A percentile compares a stretch with the other conserved stretches of the same genome.
Evolutionary conservation across 2,888 invertebrate genomes (phyloP).

Genomic region (Phengaris arion): DNA sequence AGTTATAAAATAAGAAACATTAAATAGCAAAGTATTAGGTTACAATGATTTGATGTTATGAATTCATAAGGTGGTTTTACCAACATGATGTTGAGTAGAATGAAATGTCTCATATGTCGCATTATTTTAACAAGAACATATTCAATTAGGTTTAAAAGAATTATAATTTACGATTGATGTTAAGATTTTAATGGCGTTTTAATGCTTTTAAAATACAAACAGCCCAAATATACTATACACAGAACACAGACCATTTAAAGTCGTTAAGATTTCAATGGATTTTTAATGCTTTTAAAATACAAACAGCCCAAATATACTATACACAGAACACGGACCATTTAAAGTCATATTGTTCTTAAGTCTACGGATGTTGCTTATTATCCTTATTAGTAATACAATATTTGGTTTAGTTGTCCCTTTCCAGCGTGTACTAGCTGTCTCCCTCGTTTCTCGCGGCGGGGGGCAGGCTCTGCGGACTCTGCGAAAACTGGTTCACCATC

Average conservation of each 20-base stretch:
- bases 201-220: neutral
- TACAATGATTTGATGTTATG: neutral
- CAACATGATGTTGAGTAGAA: neutral
- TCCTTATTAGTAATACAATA: conserved; percentile 32
- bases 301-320: neutral
- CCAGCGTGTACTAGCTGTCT: conserved; percentile 64
- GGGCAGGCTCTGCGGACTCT: conserved; percentile 64
- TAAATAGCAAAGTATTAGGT: neutral
- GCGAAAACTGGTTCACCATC: conserved; percentile 68
- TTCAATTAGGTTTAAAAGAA: neutral
- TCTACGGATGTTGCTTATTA: conserved; percentile 20
- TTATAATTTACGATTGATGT: neutral
- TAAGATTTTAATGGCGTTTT: neutral
- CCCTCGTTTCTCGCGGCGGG: conserved; percentile 53
- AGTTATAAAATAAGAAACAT: neutral
- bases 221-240: neutral
- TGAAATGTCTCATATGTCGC: neutral
- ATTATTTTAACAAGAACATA: neutral
- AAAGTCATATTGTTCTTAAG: neutral
- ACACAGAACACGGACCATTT: neutral
- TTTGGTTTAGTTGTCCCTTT: conserved; percentile 29
- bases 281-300: neutral
- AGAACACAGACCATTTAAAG: neutral
- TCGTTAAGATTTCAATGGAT: neutral
- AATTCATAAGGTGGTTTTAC: neutral